Base-by-base conservation (phyloP, 2,797 vertebrate species). In the Chelon auratus region DNA sequence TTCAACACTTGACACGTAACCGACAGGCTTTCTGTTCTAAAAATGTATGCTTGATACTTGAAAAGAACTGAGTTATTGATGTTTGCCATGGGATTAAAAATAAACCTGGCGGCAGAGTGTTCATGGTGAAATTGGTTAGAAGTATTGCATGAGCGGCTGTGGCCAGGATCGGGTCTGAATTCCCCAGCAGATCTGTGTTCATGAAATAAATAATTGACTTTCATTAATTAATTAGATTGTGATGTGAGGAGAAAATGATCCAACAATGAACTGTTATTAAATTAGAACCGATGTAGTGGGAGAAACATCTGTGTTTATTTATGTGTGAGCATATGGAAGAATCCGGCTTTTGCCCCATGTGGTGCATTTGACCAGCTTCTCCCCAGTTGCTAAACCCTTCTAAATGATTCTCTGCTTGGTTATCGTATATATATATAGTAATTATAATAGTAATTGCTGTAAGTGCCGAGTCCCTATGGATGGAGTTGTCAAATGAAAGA, bases 41-140 rank as follows among this genome's bases (percentile, higher is more conserved):
- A 76, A 80, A 66, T 40, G 0, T 53, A 72, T 53, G 64, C 59
- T 77, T 71, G n/a, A 73, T 76, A 72, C 12, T 37, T 72, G 56
- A 70, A 57, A 70, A 68, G 59, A 71, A 33, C 1, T 33, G 54
- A 82, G 75, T 55, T 48, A 73, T 13, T 43, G 78, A 75, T 74
- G 13, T 80, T 72, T 70, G 53, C 61, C 55, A 33, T 56, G 26
- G 70, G 62, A 69, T 72, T 66, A 68, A 79, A 78, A 30, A 68
- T 55, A 74, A 80, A 71, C 9, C 68, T 15, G 54, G 53, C 15
- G n/a, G 5, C 42, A 37, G 22, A 54, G 57, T 56, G 18, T 33
- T 36, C 50, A 33, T 39, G 30, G 6, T 47, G 3, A 36, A 13
- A 9, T 65, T 53, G 18, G 26, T 14, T 33, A 50, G n/a, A 72